These are phyloP conservation scores for Pampusana beccarii DNA, from an alignment of 2,113 vertebrate genomes.

Conservation along the genomic window DNA sequence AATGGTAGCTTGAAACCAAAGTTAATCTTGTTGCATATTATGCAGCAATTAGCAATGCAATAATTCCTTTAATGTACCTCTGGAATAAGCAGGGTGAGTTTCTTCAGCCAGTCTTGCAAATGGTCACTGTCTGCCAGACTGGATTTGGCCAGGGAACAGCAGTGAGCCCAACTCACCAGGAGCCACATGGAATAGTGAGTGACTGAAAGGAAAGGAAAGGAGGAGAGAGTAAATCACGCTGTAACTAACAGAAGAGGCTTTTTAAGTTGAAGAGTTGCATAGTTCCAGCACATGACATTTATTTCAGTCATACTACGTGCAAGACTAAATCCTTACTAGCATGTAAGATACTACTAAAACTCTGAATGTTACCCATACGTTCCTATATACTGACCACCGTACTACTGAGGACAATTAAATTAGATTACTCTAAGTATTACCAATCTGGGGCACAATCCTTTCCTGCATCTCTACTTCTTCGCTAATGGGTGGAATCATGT, in stretches of 20 bases:
- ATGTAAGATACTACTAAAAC: background rate
- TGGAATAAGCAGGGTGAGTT: slow-evolving; percentile 95
- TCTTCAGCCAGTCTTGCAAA: slow-evolving; percentile 96
- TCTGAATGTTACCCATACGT: background rate
- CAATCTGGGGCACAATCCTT: background rate
- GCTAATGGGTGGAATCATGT: background rate
- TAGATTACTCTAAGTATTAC: background rate
- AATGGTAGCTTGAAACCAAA: background rate
- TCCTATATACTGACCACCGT: background rate
- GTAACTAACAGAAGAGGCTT: background rate
- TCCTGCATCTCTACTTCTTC: background rate
- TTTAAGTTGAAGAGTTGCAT: background rate
- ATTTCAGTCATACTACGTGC: background rate
- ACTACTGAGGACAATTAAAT: background rate
- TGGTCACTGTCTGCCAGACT: slow-evolving; percentile 96
- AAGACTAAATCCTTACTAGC: background rate
- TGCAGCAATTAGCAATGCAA: background rate
- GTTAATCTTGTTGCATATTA: background rate
- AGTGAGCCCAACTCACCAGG: slow-evolving; percentile 98
- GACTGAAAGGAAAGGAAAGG: slow-evolving; percentile 75
- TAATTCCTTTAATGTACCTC: slow-evolving; percentile 81
- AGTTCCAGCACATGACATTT: background rate
- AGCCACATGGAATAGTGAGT: slow-evolving; percentile 99
- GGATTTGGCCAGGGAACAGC: slow-evolving; percentile 95
- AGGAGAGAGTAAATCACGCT: background rate